phyloP scores from a whole-genome alignment of 2,888 invertebrate species.

The Lapara coniferarum region DNA sequence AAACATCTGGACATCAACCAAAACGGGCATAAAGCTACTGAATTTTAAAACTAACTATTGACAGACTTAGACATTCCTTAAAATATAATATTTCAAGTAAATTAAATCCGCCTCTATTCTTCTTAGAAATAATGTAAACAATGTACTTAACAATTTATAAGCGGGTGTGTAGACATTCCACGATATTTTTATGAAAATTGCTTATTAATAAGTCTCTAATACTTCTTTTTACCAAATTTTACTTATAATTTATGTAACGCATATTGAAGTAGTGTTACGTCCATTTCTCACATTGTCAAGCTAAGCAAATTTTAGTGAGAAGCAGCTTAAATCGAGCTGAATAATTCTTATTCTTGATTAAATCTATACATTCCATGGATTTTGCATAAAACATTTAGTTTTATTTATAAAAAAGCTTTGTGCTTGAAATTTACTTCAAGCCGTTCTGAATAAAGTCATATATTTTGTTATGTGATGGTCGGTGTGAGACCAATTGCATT shows the following conservation, averaged over 20 bases:
- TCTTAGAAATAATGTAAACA: not conserved
- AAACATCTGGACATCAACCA: no score
- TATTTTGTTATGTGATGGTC: constrained; percentile 17
- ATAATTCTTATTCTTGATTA: not conserved
- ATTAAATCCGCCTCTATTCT: not conserved
- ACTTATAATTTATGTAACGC: no score
- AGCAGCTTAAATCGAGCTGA: not conserved
- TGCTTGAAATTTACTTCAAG: not conserved
- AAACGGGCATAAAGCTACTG: not conserved
- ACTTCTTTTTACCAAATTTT: no score
- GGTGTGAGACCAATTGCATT: not conserved
- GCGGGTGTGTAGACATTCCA: constrained; percentile 19
- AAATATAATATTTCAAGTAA: not conserved
- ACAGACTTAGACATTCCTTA: not conserved
- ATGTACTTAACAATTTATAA: constrained; percentile 8
- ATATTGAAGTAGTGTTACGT: no score
- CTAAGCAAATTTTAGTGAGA: no score
- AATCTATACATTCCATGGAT: constrained; percentile 11
- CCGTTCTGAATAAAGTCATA: not conserved
- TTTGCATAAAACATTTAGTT: not conserved
- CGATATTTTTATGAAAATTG: not conserved
- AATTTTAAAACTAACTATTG: not conserved
- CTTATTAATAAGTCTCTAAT: not conserved
- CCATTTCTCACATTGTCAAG: no score
- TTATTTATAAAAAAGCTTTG: not conserved